phyloP scores from a whole-genome alignment of 2,888 invertebrate species.

The Euzophera pinguis region DNA sequence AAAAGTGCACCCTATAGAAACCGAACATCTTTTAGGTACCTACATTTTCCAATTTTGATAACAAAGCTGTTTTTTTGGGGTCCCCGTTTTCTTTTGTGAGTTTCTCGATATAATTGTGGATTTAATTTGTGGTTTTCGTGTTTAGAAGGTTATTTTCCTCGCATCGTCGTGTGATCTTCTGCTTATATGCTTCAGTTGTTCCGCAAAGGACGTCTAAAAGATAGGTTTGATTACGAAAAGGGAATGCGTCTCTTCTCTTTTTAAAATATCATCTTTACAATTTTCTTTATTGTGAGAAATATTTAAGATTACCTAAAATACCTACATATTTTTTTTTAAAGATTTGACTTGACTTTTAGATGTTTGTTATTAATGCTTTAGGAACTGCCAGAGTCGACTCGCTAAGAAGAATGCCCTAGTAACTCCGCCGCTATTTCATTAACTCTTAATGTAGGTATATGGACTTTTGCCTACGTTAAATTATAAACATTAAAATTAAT shows the following conservation, averaged over 20 bases:
- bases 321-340: no score
- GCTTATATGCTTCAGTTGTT: constrained; percentile 46
- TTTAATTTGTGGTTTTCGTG: constrained; percentile 54
- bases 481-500: no score
- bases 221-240: constrained; percentile 6
- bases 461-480: no score
- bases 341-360: no score
- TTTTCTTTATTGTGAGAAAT: not conserved
- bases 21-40: constrained; percentile 67
- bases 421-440: no score
- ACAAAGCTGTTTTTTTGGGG: constrained; percentile 55
- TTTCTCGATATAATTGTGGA: constrained; percentile 61
- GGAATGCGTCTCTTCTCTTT: not conserved
- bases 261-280: not conserved
- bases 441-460: no score
- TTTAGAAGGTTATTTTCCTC: constrained; percentile 41
- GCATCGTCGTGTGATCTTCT: constrained; percentile 39
- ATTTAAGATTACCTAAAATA: not conserved
- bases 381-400: no score
- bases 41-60: constrained; percentile 76
- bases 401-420: no score
- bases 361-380: no score
- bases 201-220: constrained; percentile 27
- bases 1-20: constrained; percentile 67
- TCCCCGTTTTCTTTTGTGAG: constrained; percentile 28